Conservation (phyloP, 2,113 vertebrate genomes). For the Cisticola juncidis region DNA sequence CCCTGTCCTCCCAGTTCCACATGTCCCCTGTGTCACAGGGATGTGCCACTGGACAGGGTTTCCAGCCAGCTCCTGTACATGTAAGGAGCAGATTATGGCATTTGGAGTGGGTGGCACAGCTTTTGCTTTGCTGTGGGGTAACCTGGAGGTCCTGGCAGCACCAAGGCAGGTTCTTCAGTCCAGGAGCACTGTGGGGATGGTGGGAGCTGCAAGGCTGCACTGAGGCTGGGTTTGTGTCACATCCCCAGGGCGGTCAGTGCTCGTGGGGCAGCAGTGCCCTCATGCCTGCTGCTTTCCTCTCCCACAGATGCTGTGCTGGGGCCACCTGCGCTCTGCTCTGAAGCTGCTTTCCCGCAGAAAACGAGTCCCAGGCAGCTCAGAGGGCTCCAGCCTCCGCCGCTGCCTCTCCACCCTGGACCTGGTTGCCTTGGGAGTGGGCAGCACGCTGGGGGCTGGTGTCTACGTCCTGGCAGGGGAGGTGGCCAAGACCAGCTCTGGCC, state of each 20-base stretch:
- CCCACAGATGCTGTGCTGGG: slow-evolving; percentile 40
- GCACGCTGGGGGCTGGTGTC: slow-evolving; percentile 85
- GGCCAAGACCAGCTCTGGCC: slow-evolving; percentile 77
- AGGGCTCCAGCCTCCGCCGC: slow-evolving; percentile 74
- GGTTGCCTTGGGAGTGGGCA: slow-evolving; percentile 83
- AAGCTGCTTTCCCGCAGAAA: slow-evolving; percentile 76
- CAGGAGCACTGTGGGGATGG: fast-evolving
- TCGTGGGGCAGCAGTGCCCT: background rate
- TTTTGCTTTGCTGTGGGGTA: background rate
- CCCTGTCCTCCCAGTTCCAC: background rate
- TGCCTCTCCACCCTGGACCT: slow-evolving; percentile 83
- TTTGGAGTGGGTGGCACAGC: background rate
- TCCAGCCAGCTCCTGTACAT: background rate
- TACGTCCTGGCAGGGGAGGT: slow-evolving; percentile 87
- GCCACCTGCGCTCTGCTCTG: slow-evolving; percentile 31
- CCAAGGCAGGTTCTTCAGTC: background rate
- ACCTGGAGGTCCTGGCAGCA: background rate
- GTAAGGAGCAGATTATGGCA: background rate
- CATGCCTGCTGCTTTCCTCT: background rate
- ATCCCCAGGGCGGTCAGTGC: background rate
- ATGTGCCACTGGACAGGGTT: background rate
- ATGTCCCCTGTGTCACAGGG: background rate
- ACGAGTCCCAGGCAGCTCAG: slow-evolving; percentile 28
- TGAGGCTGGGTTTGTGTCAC: background rate
- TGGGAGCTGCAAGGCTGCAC: background rate